Evolutionary conservation across 2,797 vertebrate species (phyloP).

Genomic region (Anolis apletophallus): DNA sequence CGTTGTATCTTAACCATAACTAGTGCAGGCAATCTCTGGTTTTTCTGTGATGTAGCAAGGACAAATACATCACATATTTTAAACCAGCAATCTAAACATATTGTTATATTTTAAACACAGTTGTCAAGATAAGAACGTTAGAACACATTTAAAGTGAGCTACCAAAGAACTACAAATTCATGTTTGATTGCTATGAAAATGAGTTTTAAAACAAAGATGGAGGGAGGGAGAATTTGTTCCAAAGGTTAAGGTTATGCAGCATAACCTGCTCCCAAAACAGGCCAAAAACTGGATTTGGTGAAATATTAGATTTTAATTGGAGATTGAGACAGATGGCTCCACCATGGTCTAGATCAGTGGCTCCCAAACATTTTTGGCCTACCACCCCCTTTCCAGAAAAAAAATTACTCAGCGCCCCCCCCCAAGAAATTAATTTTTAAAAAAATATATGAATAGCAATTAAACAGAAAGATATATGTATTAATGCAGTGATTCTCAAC

Average conservation of each 20-base stretch:
- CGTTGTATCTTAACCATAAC: slow-evolving; percentile 19
- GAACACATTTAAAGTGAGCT: background rate
- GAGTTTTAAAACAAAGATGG: background rate
- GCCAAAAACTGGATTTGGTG: background rate
- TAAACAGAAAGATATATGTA: too few relatives aligned
- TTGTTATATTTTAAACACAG: background rate
- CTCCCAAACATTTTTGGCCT: too few relatives aligned
- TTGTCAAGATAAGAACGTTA: background rate
- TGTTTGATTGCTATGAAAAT: background rate
- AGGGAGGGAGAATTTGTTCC: too few relatives aligned
- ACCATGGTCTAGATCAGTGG: too few relatives aligned
- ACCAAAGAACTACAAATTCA: background rate
- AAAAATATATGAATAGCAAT: too few relatives aligned
- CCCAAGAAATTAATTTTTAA: too few relatives aligned
- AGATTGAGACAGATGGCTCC: too few relatives aligned
- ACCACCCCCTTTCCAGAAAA: too few relatives aligned
- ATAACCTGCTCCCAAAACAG: background rate
- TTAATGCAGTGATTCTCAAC: too few relatives aligned
- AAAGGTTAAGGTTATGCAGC: too few relatives aligned
- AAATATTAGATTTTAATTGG: background rate
- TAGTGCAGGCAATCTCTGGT: background rate
- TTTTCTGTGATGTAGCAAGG: background rate
- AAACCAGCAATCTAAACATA: background rate
- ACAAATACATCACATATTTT: background rate
- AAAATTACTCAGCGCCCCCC: too few relatives aligned